phyloP scores from a whole-genome alignment of 1,140 invertebrate genomes.

The Aphelenchoides fujianensis region DNA sequence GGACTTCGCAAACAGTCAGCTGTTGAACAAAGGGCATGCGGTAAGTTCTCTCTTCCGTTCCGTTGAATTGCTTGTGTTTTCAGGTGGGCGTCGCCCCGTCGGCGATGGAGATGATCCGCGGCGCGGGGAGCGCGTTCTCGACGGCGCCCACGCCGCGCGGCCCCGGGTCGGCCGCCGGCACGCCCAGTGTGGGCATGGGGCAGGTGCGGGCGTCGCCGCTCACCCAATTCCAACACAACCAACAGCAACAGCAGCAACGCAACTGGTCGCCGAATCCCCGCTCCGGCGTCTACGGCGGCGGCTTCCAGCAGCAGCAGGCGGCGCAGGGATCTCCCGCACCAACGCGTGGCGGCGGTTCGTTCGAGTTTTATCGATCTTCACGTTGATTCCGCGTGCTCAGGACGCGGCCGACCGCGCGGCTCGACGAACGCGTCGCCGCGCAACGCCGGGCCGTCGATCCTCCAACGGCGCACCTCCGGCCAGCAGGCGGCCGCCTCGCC shows the following conservation, averaged over 20 bases:
- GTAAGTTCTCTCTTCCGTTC: not conserved
- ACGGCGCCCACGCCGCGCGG: not conserved
- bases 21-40: conserved; percentile 14
- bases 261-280: not conserved
- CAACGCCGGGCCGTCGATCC: not conserved
- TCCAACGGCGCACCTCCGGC: not conserved
- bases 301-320: not conserved
- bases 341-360: not conserved
- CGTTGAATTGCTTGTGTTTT: not conserved
- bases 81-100: not conserved
- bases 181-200: not conserved
- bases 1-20: conserved; percentile 35
- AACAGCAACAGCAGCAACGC: conserved; percentile 6
- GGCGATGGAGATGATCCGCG: not conserved
- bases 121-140: not conserved
- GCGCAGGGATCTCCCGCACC: not conserved
- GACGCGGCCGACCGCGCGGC: not conserved
- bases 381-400: not conserved
- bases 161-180: not conserved
- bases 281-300: not conserved
- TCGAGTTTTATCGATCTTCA: too few relatives aligned
- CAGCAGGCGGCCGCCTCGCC: not conserved
- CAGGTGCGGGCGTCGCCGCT: conserved; percentile 7
- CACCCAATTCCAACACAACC: not conserved
- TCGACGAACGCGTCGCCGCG: not conserved